phyloP scores from a whole-genome alignment of 2,113 vertebrate genomes.

The Oncorhynchus kisutch region DNA sequence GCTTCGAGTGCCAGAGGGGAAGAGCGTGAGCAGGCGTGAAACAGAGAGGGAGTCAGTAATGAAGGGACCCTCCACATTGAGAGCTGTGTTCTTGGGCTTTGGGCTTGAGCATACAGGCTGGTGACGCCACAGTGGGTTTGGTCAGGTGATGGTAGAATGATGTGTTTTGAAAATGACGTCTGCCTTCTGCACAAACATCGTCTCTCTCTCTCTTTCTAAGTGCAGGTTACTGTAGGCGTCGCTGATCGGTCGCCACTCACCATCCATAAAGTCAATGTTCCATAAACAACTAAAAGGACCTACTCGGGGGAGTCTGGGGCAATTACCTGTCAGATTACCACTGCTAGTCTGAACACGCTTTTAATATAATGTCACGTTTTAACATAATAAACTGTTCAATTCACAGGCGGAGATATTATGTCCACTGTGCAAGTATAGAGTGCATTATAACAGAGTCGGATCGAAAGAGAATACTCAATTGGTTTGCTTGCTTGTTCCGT shows the following conservation, averaged over 20 bases:
- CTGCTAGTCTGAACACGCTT: neutral
- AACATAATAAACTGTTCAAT: neutral
- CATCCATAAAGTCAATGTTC: constrained; percentile 22
- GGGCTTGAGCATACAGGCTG: constrained; percentile 6
- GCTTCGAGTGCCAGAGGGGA: no score
- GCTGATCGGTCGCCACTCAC: neutral
- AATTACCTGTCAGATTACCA: neutral
- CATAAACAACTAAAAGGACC: constrained; percentile 14
- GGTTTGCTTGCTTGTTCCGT: no score
- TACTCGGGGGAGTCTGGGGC: neutral
- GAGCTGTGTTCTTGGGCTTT: neutral
- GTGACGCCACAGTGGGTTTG: constrained; percentile 37
- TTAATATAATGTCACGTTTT: neutral
- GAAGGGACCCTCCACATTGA: constrained; percentile 12
- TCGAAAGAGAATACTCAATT: no score
- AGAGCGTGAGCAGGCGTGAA: no score
- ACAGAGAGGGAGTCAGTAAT: neutral
- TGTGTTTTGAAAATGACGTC: constrained; percentile 60
- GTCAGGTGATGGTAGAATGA: constrained; percentile 39
- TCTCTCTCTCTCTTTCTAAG: constrained; percentile 27
- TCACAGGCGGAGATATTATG: neutral
- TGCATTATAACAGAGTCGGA: neutral
- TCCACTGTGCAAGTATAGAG: neutral
- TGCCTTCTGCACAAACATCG: constrained; percentile 46
- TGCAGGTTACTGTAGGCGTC: neutral